A percentile compares a stretch with the other conserved stretches of the same genome.
phyloP scores from a whole-genome alignment of 2,113 vertebrate species.

The Macquaria ambigua region DNA sequence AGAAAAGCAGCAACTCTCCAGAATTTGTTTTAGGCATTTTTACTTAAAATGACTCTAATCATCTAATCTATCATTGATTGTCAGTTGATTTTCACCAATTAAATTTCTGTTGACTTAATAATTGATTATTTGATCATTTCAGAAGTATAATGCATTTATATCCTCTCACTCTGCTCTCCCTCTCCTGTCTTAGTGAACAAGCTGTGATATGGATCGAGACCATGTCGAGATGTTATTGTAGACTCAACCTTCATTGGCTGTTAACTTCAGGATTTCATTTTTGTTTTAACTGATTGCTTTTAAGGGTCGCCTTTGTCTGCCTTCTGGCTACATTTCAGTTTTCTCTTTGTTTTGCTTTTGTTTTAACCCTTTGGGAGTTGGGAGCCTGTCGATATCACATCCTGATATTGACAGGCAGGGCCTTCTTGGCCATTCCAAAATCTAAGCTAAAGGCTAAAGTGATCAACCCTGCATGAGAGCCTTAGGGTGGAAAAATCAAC shows the following conservation, averaged over 20 bases:
- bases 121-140: background rate
- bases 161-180: background rate
- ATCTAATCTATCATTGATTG: background rate
- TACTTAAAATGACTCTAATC: background rate
- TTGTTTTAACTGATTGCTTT: background rate
- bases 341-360: background rate
- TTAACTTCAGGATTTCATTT: background rate
- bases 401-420: conserved; percentile 1
- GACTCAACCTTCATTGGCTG: background rate
- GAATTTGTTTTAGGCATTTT: background rate
- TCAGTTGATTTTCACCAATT: background rate
- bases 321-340: background rate
- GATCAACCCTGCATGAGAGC: background rate
- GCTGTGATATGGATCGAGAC: conserved; percentile 3
- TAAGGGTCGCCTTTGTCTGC: background rate
- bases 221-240: background rate
- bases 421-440: background rate
- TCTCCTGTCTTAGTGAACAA: background rate
- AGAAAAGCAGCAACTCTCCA: too few relatives aligned
- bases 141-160: background rate
- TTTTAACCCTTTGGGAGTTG: conserved; percentile 20
- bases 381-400: background rate
- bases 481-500: background rate
- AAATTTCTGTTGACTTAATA: background rate
- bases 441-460: background rate